Evolutionary conservation across 2,797 vertebrate genomes (phyloP).

Genomic region (Pangasius mekongensis): DNA sequence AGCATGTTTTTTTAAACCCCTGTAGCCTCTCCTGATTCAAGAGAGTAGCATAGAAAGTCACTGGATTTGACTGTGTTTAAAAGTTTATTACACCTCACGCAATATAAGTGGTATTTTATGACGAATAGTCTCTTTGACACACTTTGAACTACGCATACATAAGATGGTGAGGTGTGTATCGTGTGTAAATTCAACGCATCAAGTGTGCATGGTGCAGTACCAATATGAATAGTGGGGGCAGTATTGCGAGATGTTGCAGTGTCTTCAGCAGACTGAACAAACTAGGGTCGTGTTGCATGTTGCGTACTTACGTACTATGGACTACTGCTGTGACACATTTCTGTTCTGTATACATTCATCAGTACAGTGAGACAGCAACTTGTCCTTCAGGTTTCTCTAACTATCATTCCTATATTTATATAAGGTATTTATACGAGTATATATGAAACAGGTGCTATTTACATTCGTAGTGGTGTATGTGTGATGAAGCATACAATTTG

Average conservation of each 20-base stretch:
- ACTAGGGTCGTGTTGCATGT: neutral
- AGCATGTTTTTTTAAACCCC: neutral
- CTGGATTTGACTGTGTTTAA: neutral
- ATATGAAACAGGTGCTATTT: neutral
- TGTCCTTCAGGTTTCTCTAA: neutral
- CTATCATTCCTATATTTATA: neutral
- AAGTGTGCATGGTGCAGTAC: neutral
- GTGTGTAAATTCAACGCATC: neutral
- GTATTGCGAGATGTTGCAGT: neutral
- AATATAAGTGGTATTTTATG: too few species aligned
- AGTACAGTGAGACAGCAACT: neutral
- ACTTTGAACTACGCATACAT: neutral
- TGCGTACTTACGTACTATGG: neutral
- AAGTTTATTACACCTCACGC: too few species aligned
- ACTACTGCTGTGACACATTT: neutral
- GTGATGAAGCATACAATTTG: neutral
- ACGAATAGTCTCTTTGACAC: neutral
- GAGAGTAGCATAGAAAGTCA: neutral
- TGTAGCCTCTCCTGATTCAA: neutral
- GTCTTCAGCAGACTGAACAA: too few species aligned
- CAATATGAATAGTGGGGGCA: neutral
- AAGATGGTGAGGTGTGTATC: neutral
- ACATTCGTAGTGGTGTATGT: neutral
- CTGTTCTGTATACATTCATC: neutral
- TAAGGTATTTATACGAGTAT: neutral